A percentile compares a stretch with the other conserved stretches of the same genome.
Evolutionary conservation across 2,797 vertebrate species (phyloP).

Genomic region (Philypnodon macrostomus): DNA sequence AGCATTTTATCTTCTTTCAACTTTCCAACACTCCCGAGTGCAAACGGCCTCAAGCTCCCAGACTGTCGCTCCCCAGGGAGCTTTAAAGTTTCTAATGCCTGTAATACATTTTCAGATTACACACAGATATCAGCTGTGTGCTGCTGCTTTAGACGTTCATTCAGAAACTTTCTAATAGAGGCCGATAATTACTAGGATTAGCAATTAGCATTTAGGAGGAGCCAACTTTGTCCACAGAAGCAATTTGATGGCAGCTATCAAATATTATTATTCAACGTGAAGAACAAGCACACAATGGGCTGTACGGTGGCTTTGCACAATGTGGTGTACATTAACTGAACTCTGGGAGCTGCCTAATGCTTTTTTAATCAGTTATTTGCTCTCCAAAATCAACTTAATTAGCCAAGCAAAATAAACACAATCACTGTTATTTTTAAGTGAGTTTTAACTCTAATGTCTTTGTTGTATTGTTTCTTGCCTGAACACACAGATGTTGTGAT

Average conservation of each 20-base stretch:
- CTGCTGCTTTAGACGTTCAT: conserved; percentile 5
- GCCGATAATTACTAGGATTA: conserved; percentile 17
- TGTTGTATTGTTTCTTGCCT: background rate
- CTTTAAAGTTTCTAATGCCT: conserved; percentile 27
- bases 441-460: conserved; percentile 8
- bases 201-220: conserved; percentile 11
- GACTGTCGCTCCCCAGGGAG: conserved; percentile 10
- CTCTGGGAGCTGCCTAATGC: conserved; percentile 5
- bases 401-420: conserved; percentile 10
- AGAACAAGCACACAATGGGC: background rate
- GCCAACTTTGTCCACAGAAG: background rate
- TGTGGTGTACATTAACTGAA: conserved; percentile 7
- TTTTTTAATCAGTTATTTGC: conserved; percentile 13
- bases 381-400: conserved; percentile 11
- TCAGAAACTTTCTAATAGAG: conserved; percentile 1
- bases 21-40: conserved; percentile 16
- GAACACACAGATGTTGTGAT: background rate
- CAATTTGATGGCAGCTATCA: conserved; percentile 13
- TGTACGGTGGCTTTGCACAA: background rate
- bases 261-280: conserved; percentile 3
- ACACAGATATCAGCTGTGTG: conserved; percentile 21
- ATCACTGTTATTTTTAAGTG: conserved; percentile 6
- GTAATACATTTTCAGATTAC: conserved; percentile 34
- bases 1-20: conserved; percentile 28
- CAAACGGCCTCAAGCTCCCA: conserved; percentile 1